Evolutionary conservation across 2,888 invertebrate species (phyloP).

Genomic region (Drosophila pseudotakahashii): DNA sequence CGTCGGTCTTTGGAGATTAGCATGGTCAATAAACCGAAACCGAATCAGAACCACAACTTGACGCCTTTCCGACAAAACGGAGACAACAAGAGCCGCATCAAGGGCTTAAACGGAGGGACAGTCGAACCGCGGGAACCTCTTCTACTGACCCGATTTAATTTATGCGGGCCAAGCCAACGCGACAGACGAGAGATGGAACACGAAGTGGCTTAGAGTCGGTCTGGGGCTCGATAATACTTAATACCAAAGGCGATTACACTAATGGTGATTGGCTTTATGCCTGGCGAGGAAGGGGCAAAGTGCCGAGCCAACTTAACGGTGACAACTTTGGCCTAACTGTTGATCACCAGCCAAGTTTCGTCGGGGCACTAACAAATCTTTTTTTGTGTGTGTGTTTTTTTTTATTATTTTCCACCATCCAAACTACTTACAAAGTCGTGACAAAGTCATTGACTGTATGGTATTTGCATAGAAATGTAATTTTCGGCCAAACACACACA

Average conservation of each 20-base stretch:
- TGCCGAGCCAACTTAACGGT: conserved; percentile 57
- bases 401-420: conserved; percentile 10
- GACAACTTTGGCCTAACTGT: conserved; percentile 73
- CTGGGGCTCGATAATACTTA: conserved; percentile 64
- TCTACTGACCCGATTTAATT: conserved; percentile 66
- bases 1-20: conserved; percentile 44
- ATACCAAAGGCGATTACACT: conserved; percentile 78
- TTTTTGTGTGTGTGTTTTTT: conserved; percentile 5
- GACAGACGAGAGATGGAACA: conserved; percentile 17
- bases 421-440: conserved; percentile 79
- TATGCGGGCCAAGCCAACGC: conserved; percentile 50
- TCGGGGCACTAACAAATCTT: conserved; percentile 40
- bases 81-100: too few relatives aligned
- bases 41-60: conserved; percentile 51
- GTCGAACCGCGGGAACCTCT: conserved; percentile 34
- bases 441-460: conserved; percentile 79
- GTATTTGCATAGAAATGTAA: conserved; percentile 79
- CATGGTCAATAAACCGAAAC: conserved; percentile 61
- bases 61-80: conserved; percentile 58
- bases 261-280: conserved; percentile 79
- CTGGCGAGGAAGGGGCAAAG: conserved; percentile 47
- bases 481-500: conserved; percentile 66
- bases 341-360: conserved; percentile 70
- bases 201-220: conserved; percentile 45
- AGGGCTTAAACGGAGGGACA: conserved; percentile 18